Evolutionary conservation across 2,888 invertebrate genomes (phyloP), one percentile per base, ranked within the genome.

Genomic region (Aleiodes alternator): DNA sequence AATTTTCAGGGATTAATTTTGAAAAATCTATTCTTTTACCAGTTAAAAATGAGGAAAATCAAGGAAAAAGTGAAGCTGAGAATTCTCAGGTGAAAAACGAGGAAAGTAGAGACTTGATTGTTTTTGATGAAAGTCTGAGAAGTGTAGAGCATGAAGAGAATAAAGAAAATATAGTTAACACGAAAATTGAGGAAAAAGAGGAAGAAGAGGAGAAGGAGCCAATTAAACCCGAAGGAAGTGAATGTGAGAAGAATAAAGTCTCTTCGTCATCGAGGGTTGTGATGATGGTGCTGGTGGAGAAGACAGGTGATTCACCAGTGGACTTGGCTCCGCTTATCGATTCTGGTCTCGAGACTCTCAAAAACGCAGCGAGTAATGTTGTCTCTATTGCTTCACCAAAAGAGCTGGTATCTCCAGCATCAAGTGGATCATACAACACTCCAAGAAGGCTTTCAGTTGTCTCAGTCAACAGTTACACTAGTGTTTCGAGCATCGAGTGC

Each of bases 251-350:
- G 23, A 56, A 14, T 6, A 68, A 48, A 16, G 48, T 23, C 3
- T 48, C 76, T 0, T 79, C 77, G 11, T 78, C 84, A 1, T 84
- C 86, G 8, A 80, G 85, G 12, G 82, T 89, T 43, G 69, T 88
- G 1, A 87, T 89, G 87, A 87, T 88, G 87, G 76, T 89, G 4
- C 68, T 88, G 0, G 80, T 88, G 12, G 87, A 88, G 51, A 78
- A 80, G 55, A 84, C 81, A n/a, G 83, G 79, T 5, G 79, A 79
- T 6, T 74, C 77, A 34, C 43, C 78, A 0, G 70, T 57, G 1
- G 83, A 87, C 55, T 57, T 89, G 29, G 76, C 73, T 4, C 85
- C 87, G 6, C 69, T 87, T 38, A 84, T 89, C 4, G 82, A 84
- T 16, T 83, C 87, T 3, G 83, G 87, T 8, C 72, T 89, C 31